These are phyloP conservation scores for Terebella lapidaria DNA, from an alignment of 2,888 invertebrate genomes.

Conservation along the genomic window DNA sequence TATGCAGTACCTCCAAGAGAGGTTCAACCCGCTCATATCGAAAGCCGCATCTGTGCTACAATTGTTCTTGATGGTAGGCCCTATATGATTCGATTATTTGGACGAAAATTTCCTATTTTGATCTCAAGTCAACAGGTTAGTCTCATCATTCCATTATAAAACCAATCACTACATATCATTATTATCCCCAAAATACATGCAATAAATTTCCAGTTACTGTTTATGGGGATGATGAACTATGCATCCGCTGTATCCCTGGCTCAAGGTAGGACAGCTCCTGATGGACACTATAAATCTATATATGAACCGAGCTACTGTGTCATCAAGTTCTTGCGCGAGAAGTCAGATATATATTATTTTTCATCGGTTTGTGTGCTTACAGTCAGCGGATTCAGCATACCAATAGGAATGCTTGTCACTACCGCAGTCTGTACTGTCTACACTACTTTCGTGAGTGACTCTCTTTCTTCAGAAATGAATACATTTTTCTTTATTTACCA, in stretches of 20 bases:
- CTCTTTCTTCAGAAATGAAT: too few relatives aligned
- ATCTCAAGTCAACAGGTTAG: too few relatives aligned
- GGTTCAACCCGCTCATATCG: neutral
- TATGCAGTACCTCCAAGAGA: neutral
- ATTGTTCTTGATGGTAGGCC: neutral
- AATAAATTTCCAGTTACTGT: neutral
- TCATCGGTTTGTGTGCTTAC: neutral
- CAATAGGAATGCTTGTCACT: neutral
- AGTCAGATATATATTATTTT: neutral
- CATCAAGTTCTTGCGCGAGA: neutral
- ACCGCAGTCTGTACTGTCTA: neutral
- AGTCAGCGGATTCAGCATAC: neutral
- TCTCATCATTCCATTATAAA: too few relatives aligned
- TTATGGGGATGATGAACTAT: neutral
- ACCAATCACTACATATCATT: too few relatives aligned
- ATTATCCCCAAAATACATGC: too few relatives aligned
- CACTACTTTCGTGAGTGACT: constrained; percentile 2
- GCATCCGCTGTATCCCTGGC: neutral
- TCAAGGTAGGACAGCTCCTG: neutral
- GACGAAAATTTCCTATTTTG: too few relatives aligned
- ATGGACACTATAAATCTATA: too few relatives aligned
- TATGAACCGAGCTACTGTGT: neutral
- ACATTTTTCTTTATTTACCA: too few relatives aligned
- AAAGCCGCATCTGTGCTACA: neutral
- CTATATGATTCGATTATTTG: too few relatives aligned